Conservation (phyloP, 2,888 invertebrate genomes). For the Biston betularia region DNA sequence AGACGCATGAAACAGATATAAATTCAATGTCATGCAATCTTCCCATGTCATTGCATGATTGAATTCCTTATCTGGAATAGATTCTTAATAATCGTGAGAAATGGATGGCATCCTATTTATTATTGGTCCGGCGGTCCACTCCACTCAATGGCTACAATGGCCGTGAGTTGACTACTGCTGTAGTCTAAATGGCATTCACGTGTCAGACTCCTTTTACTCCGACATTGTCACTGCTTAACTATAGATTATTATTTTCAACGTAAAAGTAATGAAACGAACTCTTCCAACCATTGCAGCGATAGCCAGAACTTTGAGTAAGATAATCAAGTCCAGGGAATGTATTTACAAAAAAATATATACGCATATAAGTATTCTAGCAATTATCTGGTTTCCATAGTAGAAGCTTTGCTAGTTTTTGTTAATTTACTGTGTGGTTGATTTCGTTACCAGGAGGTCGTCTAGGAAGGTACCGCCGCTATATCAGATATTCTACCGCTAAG, state of each 20-base stretch:
- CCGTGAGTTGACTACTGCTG: slow-evolving; percentile 15
- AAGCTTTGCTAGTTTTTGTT: no score
- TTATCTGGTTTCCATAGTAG: no score
- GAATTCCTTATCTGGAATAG: slow-evolving; percentile 41
- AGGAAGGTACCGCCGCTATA: no score
- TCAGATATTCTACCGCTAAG: no score
- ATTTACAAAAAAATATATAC: no score
- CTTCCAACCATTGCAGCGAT: no score
- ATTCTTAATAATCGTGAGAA: slow-evolving; percentile 53
- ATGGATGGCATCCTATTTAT: slow-evolving; percentile 45
- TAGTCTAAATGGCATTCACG: slow-evolving; percentile 3
- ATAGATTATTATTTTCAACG: neutral
- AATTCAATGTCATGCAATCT: slow-evolving; percentile 18
- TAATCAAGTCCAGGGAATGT: no score
- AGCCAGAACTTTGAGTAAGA: no score
- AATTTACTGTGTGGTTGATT: no score
- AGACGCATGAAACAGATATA: slow-evolving; percentile 14
- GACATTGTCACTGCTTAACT: neutral
- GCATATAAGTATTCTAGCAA: no score
- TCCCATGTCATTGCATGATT: slow-evolving; percentile 21
- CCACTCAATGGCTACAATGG: slow-evolving; percentile 50
- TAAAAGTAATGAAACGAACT: no score
- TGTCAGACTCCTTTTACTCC: slow-evolving; percentile 4
- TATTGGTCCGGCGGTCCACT: slow-evolving; percentile 36
- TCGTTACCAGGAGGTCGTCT: no score